Conservation (phyloP, 2,888 invertebrate genomes). For the Lasioglossum pauxillum region DNA sequence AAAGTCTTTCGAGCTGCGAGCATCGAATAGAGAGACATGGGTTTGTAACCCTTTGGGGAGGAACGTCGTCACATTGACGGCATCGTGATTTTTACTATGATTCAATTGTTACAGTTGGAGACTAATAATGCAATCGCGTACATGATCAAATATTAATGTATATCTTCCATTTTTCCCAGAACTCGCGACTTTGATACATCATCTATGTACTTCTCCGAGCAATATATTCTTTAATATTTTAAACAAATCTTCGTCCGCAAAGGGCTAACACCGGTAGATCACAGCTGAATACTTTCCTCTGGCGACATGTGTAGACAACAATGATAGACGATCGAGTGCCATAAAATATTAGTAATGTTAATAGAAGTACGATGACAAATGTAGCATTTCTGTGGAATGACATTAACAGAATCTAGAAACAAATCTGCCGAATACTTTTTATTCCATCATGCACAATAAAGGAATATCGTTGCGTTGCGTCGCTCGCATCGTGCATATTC, state of each 20-base stretch:
- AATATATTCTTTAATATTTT: no score
- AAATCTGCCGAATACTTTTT: not conserved
- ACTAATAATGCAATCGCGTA: no score
- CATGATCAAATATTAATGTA: no score
- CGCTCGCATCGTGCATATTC: not conserved
- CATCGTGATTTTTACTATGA: no score
- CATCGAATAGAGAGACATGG: not conserved
- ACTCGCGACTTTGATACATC: no score
- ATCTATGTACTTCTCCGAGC: no score
- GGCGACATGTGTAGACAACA: not conserved
- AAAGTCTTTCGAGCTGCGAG: not conserved
- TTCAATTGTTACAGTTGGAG: no score
- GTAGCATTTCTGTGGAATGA: rapidly evolving
- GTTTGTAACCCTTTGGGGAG: no score
- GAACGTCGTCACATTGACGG: no score
- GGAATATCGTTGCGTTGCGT: not conserved
- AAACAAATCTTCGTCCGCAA: no score
- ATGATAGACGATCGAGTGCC: not conserved
- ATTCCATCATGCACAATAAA: not conserved
- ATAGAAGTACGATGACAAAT: not conserved
- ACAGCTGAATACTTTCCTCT: not conserved
- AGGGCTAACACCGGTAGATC: no score
- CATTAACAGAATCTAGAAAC: not conserved
- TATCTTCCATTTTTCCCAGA: no score
- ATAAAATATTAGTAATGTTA: not conserved